A percentile compares a stretch with the other conserved stretches of the same genome.
These are phyloP conservation scores for Perca schrenkii DNA, from an alignment of 2,113 vertebrate species.

Conservation along the genomic window DNA sequence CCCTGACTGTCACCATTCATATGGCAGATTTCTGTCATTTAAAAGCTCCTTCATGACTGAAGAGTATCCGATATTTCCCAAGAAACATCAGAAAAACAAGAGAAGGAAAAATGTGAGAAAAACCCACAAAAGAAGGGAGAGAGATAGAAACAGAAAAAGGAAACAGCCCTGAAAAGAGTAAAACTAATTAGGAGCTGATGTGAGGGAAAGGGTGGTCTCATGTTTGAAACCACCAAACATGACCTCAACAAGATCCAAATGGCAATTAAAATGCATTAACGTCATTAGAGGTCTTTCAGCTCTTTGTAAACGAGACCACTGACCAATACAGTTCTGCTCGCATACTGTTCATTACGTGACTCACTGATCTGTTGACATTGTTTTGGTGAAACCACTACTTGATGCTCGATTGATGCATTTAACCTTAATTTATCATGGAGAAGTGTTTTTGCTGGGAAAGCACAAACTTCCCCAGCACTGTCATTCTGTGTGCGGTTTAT, in stretches of 20 bases:
- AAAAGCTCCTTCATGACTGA: neutral
- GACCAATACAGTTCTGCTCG: slow-evolving; percentile 24
- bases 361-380: slow-evolving; percentile 18
- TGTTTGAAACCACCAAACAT: slow-evolving; percentile 47
- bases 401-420: neutral
- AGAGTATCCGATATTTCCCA: neutral
- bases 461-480: slow-evolving; percentile 9
- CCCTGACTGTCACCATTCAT: neutral
- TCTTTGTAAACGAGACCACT: slow-evolving; percentile 46
- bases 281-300: slow-evolving; percentile 43
- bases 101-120: neutral
- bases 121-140: neutral
- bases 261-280: slow-evolving; percentile 35
- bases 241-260: slow-evolving; percentile 57
- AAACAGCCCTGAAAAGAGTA: neutral
- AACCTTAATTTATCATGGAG: slow-evolving; percentile 16
- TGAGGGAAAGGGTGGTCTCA: slow-evolving; percentile 32
- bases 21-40: neutral
- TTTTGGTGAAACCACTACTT: slow-evolving; percentile 33
- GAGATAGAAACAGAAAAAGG: neutral
- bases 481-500: neutral
- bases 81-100: neutral
- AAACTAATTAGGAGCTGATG: slow-evolving; percentile 16
- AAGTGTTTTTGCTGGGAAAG: slow-evolving; percentile 1
- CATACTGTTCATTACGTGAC: slow-evolving; percentile 16